These are phyloP conservation scores for Radopholus similis DNA, from an alignment of 1,140 invertebrate genomes.

Conservation along the genomic window DNA sequence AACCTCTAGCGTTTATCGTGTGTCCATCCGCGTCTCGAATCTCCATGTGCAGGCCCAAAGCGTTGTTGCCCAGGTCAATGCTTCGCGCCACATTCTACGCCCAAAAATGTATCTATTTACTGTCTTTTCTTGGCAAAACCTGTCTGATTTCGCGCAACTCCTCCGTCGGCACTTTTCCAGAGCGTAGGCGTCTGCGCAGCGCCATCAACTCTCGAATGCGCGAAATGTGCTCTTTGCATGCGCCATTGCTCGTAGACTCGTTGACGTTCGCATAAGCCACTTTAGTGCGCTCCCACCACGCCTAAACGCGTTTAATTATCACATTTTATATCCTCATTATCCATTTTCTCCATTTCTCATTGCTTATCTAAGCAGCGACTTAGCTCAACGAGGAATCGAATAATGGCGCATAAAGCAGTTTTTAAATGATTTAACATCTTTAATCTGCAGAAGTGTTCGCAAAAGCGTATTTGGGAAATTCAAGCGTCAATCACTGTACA, in stretches of 20 bases:
- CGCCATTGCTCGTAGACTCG: neutral
- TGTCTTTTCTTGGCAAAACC: neutral
- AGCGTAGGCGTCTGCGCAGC: slow-evolving; percentile 35
- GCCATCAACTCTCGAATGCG: slow-evolving; percentile 38
- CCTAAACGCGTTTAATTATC: neutral
- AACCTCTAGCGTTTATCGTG: slow-evolving; percentile 18
- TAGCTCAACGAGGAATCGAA: too few species aligned
- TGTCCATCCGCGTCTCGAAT: slow-evolving; percentile 44
- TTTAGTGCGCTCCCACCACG: slow-evolving; percentile 4
- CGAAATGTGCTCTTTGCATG: slow-evolving; percentile 4
- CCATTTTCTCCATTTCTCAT: too few species aligned
- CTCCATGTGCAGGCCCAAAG: slow-evolving; percentile 37
- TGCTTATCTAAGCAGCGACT: too few species aligned
- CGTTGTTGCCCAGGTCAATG: slow-evolving; percentile 42
- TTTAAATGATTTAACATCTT: too few species aligned
- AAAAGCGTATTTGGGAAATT: too few species aligned
- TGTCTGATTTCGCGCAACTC: slow-evolving; percentile 39
- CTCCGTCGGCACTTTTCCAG: slow-evolving; percentile 45
- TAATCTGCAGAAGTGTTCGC: too few species aligned
- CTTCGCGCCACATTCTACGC: slow-evolving; percentile 22
- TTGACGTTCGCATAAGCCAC: slow-evolving; percentile 1
- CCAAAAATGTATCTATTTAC: neutral
- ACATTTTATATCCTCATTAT: too few species aligned
- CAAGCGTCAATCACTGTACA: too few species aligned
- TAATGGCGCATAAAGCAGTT: too few species aligned